Evolutionary conservation across 1,140 invertebrate species (phyloP).

Genomic region (Thaumatotibia leucotreta): DNA sequence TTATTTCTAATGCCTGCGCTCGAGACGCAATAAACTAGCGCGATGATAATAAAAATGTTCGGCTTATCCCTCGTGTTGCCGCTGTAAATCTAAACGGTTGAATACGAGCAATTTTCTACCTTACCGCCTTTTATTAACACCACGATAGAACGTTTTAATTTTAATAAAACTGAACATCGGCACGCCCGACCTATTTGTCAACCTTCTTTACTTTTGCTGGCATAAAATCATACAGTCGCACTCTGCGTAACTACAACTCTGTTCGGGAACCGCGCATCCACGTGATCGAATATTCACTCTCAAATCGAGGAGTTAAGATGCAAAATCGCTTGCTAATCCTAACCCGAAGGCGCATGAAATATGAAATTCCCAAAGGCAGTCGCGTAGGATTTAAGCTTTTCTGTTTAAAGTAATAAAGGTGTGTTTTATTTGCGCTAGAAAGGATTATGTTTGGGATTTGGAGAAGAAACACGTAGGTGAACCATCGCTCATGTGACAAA

Average conservation of each 20-base stretch:
- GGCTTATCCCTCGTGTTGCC: slow-evolving; percentile 54
- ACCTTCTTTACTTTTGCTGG: slow-evolving; percentile 73
- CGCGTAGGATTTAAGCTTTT: slow-evolving; percentile 65
- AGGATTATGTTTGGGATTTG: slow-evolving; percentile 72
- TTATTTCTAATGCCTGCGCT: slow-evolving; percentile 62
- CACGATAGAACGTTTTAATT: slow-evolving; percentile 68
- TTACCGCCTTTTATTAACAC: slow-evolving; percentile 60
- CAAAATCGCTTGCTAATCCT: slow-evolving; percentile 61
- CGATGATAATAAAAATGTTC: slow-evolving; percentile 69
- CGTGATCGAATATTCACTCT: slow-evolving; percentile 59
- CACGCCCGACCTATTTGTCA: slow-evolving; percentile 72
- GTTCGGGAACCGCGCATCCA: slow-evolving; percentile 22
- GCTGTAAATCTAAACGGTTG: slow-evolving; percentile 49
- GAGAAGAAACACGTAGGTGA: slow-evolving; percentile 72
- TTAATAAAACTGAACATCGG: slow-evolving; percentile 73
- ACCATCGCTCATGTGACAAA: slow-evolving; percentile 76
- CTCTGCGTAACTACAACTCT: slow-evolving; percentile 44
- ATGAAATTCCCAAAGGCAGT: slow-evolving; percentile 51
- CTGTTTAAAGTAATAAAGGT: slow-evolving; percentile 72
- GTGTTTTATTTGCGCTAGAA: slow-evolving; percentile 66
- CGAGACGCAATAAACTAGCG: slow-evolving; percentile 61
- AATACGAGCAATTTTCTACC: slow-evolving; percentile 47
- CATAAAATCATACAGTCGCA: slow-evolving; percentile 70
- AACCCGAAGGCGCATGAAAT: slow-evolving; percentile 49
- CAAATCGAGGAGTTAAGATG: slow-evolving; percentile 62